phyloP scores from a whole-genome alignment of 2,113 vertebrate species.

The Carassius gibelio region DNA sequence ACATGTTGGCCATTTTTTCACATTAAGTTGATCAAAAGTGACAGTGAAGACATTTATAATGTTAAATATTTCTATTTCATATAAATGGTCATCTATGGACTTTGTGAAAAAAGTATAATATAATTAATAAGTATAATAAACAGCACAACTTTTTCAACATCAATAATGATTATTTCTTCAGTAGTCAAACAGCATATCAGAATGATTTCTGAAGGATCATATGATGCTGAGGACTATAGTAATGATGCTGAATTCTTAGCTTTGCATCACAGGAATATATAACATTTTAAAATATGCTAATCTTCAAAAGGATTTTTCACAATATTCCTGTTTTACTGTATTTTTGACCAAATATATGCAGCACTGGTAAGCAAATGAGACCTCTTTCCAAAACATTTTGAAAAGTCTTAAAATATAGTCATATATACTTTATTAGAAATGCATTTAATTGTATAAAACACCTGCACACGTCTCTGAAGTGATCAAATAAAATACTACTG shows the following conservation, averaged over 20 bases:
- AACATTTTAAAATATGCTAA: background rate
- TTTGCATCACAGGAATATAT: background rate
- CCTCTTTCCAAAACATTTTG: background rate
- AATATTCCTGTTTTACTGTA: background rate
- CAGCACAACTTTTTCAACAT: background rate
- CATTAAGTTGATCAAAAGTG: too few species aligned
- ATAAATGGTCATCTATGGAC: background rate
- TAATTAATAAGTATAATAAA: background rate
- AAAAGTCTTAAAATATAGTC: background rate
- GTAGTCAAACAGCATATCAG: background rate
- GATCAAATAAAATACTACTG: background rate
- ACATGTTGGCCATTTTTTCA: background rate
- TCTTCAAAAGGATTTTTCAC: background rate
- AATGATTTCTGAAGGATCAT: background rate
- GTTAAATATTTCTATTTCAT: too few species aligned
- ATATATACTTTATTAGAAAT: background rate
- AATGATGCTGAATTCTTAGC: background rate
- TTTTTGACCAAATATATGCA: background rate
- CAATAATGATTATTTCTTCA: background rate
- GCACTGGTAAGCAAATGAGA: background rate
- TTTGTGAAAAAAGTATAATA: background rate
- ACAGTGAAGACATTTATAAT: too few species aligned
- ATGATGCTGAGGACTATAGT: background rate
- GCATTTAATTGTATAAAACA: background rate
- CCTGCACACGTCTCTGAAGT: background rate